Percentiles rank a stretch among this genome's conserved stretches.
Conservation (phyloP, 2,113 vertebrate species). For the Cebidichthys violaceus region DNA sequence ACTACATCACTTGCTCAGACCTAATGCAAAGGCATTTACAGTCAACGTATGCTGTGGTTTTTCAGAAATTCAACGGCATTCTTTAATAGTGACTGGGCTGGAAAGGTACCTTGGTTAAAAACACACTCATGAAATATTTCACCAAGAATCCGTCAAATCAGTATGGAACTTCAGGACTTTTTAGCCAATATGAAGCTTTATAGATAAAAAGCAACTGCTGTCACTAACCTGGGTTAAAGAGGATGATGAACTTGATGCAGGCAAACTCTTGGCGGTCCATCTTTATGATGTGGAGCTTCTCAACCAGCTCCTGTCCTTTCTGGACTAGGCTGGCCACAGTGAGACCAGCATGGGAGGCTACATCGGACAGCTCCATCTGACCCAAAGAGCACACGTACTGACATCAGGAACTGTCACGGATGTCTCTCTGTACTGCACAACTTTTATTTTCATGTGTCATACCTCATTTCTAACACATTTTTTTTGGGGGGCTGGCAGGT, state of each 20-base stretch:
- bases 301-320: conserved; percentile 87
- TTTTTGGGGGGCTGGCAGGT: neutral
- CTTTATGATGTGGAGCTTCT: conserved; percentile 87
- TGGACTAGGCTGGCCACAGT: conserved; percentile 86
- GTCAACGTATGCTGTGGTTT: neutral
- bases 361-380: conserved; percentile 87
- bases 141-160: neutral
- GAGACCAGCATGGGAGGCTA: conserved; percentile 84
- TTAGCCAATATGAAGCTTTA: neutral
- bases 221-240: conserved; percentile 93
- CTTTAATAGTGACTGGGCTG: neutral
- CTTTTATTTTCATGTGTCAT: neutral
- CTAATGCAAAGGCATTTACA: neutral
- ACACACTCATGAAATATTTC: neutral
- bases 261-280: conserved; percentile 91
- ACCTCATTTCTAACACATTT: neutral
- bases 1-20: too few species aligned
- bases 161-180: neutral
- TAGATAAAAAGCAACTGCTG: neutral
- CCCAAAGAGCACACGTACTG: neutral
- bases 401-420: neutral
- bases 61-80: neutral
- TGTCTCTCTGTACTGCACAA: neutral
- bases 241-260: conserved; percentile 93
- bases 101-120: neutral